Conservation (phyloP, 1,140 invertebrate species). For the Heliothis virescens region DNA sequence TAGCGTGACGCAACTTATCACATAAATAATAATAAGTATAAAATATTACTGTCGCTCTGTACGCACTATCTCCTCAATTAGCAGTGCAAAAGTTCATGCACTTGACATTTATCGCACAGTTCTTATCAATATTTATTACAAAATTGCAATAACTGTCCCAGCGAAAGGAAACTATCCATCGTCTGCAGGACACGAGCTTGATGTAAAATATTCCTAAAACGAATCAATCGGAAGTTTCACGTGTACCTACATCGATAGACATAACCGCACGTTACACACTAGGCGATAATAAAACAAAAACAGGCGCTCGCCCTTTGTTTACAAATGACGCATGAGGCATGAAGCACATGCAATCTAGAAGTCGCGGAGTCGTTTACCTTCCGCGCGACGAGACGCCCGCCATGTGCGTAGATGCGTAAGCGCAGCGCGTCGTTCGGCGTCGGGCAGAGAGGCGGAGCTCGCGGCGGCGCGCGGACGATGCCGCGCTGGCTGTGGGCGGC, state of each 20-base stretch:
- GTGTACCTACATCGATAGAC: slow-evolving; percentile 48
- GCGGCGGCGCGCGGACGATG: slow-evolving; percentile 81
- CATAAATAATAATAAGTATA: slow-evolving; percentile 31
- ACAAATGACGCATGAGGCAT: slow-evolving; percentile 78
- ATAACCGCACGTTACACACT: slow-evolving; percentile 57
- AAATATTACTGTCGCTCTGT: slow-evolving; percentile 26
- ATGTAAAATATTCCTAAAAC: slow-evolving; percentile 7
- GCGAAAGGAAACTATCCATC: slow-evolving; percentile 6
- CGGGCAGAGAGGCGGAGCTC: slow-evolving; percentile 73
- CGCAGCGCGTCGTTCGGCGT: slow-evolving; percentile 69
- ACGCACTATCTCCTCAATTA: slow-evolving; percentile 46
- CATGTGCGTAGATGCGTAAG: slow-evolving; percentile 83
- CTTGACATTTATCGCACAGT: slow-evolving; percentile 56
- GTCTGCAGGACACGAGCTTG: not conserved
- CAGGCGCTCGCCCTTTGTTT: slow-evolving; percentile 81
- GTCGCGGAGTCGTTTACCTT: slow-evolving; percentile 84
- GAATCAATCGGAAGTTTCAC: slow-evolving; percentile 37
- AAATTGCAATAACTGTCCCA: slow-evolving; percentile 33
- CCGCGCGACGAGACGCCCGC: slow-evolving; percentile 80
- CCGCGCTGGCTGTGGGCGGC: slow-evolving; percentile 79
- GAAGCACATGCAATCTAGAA: slow-evolving; percentile 77
- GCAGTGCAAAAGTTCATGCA: slow-evolving; percentile 55
- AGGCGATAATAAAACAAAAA: slow-evolving; percentile 74
- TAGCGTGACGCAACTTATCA: slow-evolving; percentile 31
- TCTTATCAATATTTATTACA: slow-evolving; percentile 51